Evolutionary conservation across 2,797 vertebrate species (phyloP), one percentile per base, ranked within the genome.

Genomic region (Muraenolepis orangiensis): DNA sequence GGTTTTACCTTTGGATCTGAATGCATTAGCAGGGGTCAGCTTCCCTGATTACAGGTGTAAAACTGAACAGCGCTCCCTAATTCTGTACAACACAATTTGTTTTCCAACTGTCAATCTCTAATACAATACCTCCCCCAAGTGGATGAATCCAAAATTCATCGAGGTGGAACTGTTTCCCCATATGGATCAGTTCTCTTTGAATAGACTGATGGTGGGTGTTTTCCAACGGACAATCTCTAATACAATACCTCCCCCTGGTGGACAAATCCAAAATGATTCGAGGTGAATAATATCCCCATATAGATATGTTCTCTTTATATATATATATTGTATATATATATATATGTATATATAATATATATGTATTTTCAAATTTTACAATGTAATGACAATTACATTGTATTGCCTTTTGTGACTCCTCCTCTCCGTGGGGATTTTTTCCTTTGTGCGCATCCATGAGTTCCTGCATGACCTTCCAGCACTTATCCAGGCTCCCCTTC

Each of bases 391-490:
- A n/a, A n/a, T 64, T 11, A 64, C n/a, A n/a, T n/a, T 3, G 64
- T 29, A 16, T 30, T 5, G 70, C 72, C 75, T 12, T 26, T 7
- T 13, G 18, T 34, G 26, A 28, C 18, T 67, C 34, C 13, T 23
- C 1, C 11, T 73, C 16, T 14, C 28, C 76, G 26, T 0, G 6
- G 74, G 16, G 64, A 51, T 29, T 2, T 69, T 16, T 2, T 73
- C 29, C 40, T 61, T 30, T 61, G 51, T 74, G 76, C 73, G 13
- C 31, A 5, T 78, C 69, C 30, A 46, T 81, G 57, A 87, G 76
- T 20, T 92, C 86, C 61, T 84, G 76, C 31, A 86, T 80, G 73
- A 74, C 73, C 75, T 10, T 80, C 78, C 83, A 82, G 86, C 73
- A 85, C 29, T 23, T 32, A 66, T 89, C 84, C 82, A 92, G 69